These are phyloP conservation scores for Sceloporus undulatus DNA, from an alignment of 2,113 vertebrate genomes.

Conservation along the genomic window DNA sequence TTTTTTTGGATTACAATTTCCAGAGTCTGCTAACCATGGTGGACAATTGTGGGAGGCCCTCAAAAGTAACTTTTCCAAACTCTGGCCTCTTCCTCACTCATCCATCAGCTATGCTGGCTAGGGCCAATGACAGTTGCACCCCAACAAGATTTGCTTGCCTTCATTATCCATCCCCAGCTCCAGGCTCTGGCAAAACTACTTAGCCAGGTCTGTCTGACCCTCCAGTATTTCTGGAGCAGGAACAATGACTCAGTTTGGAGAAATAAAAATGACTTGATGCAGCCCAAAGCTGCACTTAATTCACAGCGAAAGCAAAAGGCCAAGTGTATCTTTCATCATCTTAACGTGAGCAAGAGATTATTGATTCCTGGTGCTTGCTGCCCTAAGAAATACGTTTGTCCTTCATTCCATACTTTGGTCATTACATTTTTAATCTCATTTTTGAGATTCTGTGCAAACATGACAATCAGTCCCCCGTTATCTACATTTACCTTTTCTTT, in stretches of 20 bases:
- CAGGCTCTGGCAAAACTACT: not conserved
- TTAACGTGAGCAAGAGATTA: slow-evolving; percentile 41
- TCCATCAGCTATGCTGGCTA: no score
- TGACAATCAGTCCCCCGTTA: not conserved
- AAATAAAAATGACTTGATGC: slow-evolving; percentile 41
- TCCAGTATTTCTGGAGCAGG: slow-evolving; percentile 1
- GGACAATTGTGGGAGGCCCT: no score
- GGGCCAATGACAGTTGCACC: no score
- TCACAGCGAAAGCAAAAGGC: slow-evolving; percentile 30
- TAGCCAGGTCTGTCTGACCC: not conserved
- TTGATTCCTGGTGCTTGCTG: slow-evolving; percentile 26
- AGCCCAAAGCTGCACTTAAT: slow-evolving; percentile 33
- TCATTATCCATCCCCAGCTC: not conserved
- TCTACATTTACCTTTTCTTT: not conserved
- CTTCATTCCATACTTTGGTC: slow-evolving; percentile 30
- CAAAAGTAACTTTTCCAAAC: no score
- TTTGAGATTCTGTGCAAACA: slow-evolving; percentile 37
- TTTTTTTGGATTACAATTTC: no score
- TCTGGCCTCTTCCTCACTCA: no score
- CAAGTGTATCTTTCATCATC: slow-evolving; percentile 42
- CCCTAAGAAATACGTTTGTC: slow-evolving; percentile 26
- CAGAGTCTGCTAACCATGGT: no score
- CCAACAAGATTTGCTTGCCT: no score
- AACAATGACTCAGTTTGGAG: slow-evolving; percentile 1
- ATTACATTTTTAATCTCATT: slow-evolving; percentile 47